Evolutionary conservation across 2,113 vertebrate genomes (phyloP), one percentile per base, ranked within the genome.

Genomic region (Halcyon senegalensis): DNA sequence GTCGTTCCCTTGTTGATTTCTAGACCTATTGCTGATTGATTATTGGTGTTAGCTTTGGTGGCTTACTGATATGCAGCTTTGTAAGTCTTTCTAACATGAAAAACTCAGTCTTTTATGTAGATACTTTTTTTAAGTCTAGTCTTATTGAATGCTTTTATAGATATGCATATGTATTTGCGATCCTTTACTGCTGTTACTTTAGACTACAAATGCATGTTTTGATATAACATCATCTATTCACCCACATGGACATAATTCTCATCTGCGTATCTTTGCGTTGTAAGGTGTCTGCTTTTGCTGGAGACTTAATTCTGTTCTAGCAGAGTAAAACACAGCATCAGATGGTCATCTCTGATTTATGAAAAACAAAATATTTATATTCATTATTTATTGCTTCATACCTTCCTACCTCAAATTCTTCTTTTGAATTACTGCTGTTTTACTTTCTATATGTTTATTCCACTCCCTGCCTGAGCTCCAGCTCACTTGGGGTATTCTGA

Each of bases 341-440:
- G 50, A 55, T 88, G 12, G 5, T 62, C 85, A 51, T 67, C 81
- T 92, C 55, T 93, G 44, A 33, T 87, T 66, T 93, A 63, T 72
- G 93, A 50, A 81, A 59, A 92, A 5, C 43, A 88, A 88, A 93
- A 80, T 67, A 56, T 33, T 93, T 93, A 14, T 24, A 46, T 94
- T 91, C 46, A 56, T 86, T 93, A 66, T 93, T 93, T 94, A 90
- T 84, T 94, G 35, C 31, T 88, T 80, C 37, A 30, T 76, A 16
- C 30, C 16, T 72, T 37, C 39, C 68, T 91, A 39, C 31, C 75
- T 88, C 50, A 53, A 79, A 53, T 74, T 89, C 81, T 62, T 80
- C 21, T 76, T 86, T 90, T 70, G 64, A 93, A 84, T 84, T 96
- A n/a, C 67, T 55, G 21, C 59, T 87, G n/a, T 66, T 92, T 93